Percentiles rank a stretch among this genome's conserved stretches.
These are phyloP conservation scores for Plumapathes pennacea DNA, from an alignment of 92 coral and sea anemone species.

Conservation along the genomic window DNA sequence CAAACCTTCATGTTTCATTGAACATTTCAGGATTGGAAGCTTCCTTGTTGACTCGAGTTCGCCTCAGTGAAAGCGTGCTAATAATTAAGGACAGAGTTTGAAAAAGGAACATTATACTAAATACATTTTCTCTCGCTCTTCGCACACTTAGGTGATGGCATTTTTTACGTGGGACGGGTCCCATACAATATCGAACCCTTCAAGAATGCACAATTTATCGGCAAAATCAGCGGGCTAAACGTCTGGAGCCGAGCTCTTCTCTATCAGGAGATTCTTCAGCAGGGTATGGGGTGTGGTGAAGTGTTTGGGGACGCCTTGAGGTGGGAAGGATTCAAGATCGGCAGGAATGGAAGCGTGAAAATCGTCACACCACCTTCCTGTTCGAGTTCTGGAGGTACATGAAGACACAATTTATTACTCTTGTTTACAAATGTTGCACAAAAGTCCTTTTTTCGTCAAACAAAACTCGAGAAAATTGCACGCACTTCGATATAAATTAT, in stretches of 20 bases:
- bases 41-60: no score
- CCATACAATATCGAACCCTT: no score
- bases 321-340: slow-evolving; percentile 8
- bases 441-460: no score
- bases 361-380: slow-evolving; percentile 1
- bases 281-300: slow-evolving; percentile 6
- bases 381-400: not conserved
- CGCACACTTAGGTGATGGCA: slow-evolving; percentile 1
- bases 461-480: no score
- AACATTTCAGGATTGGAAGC: no score
- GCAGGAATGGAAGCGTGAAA: not conserved
- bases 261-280: slow-evolving; percentile 1
- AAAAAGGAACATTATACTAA: not conserved
- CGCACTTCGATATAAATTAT: no score
- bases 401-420: not conserved
- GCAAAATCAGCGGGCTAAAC: slow-evolving; percentile 22
- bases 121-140: not conserved
- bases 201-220: slow-evolving; percentile 3
- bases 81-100: no score
- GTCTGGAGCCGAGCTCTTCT: slow-evolving; percentile 10
- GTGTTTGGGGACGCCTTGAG: slow-evolving; percentile 7
- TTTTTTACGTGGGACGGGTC: not conserved
- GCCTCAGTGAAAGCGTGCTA: no score
- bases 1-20: no score
- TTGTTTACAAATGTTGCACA: not conserved